Evolutionary conservation across 2,888 invertebrate species (phyloP).

Genomic region (Odontocolon sp.): DNA sequence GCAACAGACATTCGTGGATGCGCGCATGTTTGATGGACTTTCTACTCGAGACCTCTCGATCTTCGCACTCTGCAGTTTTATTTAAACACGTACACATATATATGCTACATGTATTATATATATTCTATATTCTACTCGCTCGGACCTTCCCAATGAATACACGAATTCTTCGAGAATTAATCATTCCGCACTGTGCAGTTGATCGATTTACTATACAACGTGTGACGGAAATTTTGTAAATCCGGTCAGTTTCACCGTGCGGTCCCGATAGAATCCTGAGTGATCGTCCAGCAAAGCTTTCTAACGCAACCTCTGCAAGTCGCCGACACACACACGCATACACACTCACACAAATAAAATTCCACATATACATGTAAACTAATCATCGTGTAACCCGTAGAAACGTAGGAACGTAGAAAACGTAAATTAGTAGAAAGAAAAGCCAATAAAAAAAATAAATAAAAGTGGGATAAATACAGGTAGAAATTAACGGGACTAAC

Average conservation of each 20-base stretch:
- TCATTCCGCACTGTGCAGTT: too few relatives aligned
- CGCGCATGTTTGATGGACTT: slow-evolving; percentile 34
- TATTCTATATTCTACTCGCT: not conserved
- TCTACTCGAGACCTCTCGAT: slow-evolving; percentile 24
- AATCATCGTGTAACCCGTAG: slow-evolving; percentile 12
- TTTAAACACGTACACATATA: not conserved
- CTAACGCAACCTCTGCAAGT: slow-evolving; percentile 12
- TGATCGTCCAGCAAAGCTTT: slow-evolving; percentile 21
- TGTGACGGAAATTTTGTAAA: too few relatives aligned
- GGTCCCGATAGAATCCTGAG: not conserved
- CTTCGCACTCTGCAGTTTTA: slow-evolving; percentile 13
- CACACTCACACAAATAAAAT: not conserved
- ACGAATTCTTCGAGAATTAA: too few relatives aligned
- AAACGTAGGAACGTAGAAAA: not conserved
- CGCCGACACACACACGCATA: not conserved
- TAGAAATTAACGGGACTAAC: slow-evolving; percentile 36
- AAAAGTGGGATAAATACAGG: not conserved
- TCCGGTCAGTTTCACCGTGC: too few relatives aligned
- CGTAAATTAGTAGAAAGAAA: not conserved
- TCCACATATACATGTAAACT: not conserved
- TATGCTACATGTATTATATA: not conserved
- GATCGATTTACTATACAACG: too few relatives aligned
- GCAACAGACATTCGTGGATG: not conserved
- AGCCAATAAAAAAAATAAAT: not conserved
- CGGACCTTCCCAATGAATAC: too few relatives aligned